Percentiles rank a stretch among this genome's conserved stretches.
Evolutionary conservation across 2,113 vertebrate genomes (phyloP).

Genomic region (Cyrtonyx montezumae): DNA sequence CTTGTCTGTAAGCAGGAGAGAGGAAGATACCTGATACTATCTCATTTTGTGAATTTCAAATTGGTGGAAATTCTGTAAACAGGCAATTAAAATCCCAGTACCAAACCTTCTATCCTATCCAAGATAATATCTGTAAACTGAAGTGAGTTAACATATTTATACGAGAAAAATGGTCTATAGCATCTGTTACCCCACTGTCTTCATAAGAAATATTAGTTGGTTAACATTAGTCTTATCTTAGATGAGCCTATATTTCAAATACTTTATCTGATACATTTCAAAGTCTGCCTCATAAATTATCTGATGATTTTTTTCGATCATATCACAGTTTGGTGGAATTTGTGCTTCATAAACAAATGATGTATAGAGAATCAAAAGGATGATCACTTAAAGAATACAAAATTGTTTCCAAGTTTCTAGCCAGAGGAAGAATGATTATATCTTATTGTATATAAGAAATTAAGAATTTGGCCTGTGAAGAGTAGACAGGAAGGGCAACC

Average conservation of each 20-base stretch:
- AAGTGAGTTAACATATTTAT: neutral
- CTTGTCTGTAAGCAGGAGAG: neutral
- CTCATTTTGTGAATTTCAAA: neutral
- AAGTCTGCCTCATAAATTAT: neutral
- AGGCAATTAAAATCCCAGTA: neutral
- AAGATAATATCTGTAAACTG: neutral
- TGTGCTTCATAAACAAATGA: neutral
- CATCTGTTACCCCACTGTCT: neutral
- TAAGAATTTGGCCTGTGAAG: neutral
- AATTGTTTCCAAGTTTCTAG: neutral
- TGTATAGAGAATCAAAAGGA: neutral
- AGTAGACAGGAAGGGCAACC: neutral
- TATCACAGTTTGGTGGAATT: neutral
- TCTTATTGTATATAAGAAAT: neutral
- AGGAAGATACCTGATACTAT: neutral
- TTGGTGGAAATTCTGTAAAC: neutral
- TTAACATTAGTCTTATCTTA: neutral
- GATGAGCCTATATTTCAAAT: neutral
- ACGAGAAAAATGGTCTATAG: neutral
- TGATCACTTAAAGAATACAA: neutral
- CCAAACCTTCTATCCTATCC: neutral
- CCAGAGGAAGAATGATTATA: neutral
- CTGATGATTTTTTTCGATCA: constrained; percentile 21
- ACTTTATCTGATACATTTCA: neutral
- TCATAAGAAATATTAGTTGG: neutral